Percentiles rank a stretch among this genome's conserved stretches.
Conservation (phyloP, 2,113 vertebrate genomes). For the Mobula hypostoma region DNA sequence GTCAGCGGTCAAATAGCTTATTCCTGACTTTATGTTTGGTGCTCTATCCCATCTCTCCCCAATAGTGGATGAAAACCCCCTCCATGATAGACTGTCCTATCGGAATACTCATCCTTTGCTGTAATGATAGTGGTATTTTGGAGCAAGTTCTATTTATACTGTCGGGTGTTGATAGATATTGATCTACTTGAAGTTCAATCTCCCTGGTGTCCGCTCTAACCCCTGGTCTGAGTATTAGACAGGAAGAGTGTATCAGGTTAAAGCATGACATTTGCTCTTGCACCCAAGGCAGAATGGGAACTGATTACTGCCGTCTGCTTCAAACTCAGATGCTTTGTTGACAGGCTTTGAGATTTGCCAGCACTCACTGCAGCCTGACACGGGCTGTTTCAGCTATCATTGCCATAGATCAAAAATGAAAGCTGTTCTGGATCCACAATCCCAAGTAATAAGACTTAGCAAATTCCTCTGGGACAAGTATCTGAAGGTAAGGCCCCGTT, state of each 20-base stretch:
- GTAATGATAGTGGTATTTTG: neutral
- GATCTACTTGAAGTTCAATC: neutral
- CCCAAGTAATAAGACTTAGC: neutral
- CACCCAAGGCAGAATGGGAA: neutral
- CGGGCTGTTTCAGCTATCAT: neutral
- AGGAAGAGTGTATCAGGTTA: constrained; percentile 9
- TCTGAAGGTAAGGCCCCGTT: neutral
- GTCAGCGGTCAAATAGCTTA: too few species aligned
- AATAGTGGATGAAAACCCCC: too few species aligned
- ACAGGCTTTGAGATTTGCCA: neutral
- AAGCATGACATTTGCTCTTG: neutral
- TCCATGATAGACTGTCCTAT: neutral
- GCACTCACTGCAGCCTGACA: neutral
- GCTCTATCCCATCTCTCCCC: too few species aligned
- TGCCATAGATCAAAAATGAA: neutral
- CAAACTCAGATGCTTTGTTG: neutral
- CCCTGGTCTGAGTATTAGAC: neutral
- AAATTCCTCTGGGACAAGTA: neutral
- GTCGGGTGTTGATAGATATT: neutral
- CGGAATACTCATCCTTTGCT: neutral
- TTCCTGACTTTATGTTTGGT: too few species aligned
- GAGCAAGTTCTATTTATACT: neutral
- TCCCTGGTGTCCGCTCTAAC: constrained; percentile 26
- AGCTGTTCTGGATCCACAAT: neutral
- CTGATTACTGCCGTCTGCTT: neutral